phyloP scores from a whole-genome alignment of 2,113 vertebrate genomes.

The Potamarius usumacintae region DNA sequence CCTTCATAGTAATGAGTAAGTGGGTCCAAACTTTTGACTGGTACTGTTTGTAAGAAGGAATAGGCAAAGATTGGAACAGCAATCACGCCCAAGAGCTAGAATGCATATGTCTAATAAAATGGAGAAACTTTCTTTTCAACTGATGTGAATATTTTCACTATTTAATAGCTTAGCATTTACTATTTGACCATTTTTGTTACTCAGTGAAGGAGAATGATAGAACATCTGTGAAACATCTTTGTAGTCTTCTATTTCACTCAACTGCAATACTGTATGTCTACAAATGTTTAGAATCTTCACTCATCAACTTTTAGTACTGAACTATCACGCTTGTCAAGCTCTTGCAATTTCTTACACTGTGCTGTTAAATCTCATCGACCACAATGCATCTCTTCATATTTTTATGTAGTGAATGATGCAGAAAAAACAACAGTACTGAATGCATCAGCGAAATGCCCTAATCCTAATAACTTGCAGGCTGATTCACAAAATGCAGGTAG shows the following conservation, averaged over 20 bases:
- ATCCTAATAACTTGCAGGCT: not conserved
- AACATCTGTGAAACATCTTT: not conserved
- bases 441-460: not conserved
- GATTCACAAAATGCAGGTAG: conserved; percentile 52
- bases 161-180: not conserved
- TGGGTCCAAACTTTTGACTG: no score
- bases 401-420: conserved; percentile 61
- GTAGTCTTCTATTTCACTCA: not conserved
- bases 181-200: not conserved
- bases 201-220: not conserved
- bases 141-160: not conserved
- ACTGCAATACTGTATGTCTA: not conserved
- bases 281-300: not conserved
- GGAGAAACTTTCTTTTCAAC: not conserved
- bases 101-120: not conserved
- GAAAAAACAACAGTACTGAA: not conserved
- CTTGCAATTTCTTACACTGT: no score
- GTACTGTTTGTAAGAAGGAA: not conserved
- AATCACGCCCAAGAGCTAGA: not conserved
- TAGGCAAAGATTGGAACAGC: not conserved
- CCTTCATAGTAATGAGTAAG: no score
- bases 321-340: not conserved
- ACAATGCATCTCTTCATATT: not conserved
- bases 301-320: not conserved
- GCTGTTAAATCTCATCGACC: not conserved